Conservation (phyloP, 1,140 invertebrate genomes). For the Hirudo medicinalis region DNA sequence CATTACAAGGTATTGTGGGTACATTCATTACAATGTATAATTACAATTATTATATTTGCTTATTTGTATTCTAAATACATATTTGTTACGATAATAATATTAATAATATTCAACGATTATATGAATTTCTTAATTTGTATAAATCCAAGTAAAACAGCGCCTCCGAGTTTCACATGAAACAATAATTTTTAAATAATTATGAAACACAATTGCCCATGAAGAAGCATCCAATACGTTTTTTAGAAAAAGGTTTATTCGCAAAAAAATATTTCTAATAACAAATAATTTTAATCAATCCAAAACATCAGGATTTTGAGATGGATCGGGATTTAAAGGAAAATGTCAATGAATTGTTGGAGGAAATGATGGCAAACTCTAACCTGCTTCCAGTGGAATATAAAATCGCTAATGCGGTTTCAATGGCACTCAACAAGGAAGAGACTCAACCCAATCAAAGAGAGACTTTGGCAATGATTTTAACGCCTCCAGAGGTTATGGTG, state of each 20-base stretch:
- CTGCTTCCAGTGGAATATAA: conserved; percentile 79
- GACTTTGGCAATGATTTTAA: background rate
- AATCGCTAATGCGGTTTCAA: conserved; percentile 64
- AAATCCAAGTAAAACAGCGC: no score
- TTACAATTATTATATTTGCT: background rate
- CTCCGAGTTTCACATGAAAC: no score
- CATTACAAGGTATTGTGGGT: conserved; percentile 42
- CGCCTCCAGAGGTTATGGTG: background rate
- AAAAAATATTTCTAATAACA: background rate
- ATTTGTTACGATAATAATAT: no score
- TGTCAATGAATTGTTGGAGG: conserved; percentile 74
- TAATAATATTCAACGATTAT: no score
- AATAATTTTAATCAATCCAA: background rate
- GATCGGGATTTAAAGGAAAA: conserved; percentile 59
- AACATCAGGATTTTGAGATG: conserved; percentile 61
- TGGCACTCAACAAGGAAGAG: conserved; percentile 60
- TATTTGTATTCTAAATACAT: background rate
- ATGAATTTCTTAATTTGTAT: no score
- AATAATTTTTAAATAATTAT: no score
- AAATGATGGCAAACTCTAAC: conserved; percentile 69
- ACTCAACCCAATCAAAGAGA: conserved; percentile 35
- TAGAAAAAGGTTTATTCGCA: no score
- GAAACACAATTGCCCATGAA: no score
- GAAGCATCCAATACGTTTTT: no score
- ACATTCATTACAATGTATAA: background rate